Evolutionary conservation across 2,888 invertebrate genomes (phyloP), one percentile per base, ranked within the genome.

Genomic region (Belgica antarctica): DNA sequence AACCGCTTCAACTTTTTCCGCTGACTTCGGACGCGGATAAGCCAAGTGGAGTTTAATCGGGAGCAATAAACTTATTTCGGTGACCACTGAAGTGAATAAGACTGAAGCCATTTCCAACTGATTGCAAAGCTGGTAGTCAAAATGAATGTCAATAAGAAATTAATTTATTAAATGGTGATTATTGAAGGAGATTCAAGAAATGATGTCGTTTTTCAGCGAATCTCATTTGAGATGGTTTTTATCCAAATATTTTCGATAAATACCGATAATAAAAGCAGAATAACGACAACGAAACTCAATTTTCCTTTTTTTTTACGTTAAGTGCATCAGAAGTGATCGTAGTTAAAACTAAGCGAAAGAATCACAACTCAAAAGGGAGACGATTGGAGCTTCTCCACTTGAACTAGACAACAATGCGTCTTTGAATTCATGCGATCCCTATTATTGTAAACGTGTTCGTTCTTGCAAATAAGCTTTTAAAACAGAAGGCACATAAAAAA

Each of bases 361-460:
- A n/a, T 31, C 34, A 31, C 34, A 12, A 31, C 34, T 31, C 34
- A 31, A 31, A 5, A 31, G 5, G n/a, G 34, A 31, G 34, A 31
- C 34, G 34, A 31, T 31, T 31, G 5, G 34, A 31, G 31, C 31
- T 31, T 7, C n/a, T 5, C 41, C 41, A 3, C 15, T 41, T 41
- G 12, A 41, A 41, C 41, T 41, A 41, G 41, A 41, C 41, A 41
- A 41, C 41, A 41, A 41, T 41, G 41, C 41, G 41, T 31, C 41
- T 41, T 41, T n/a, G 15, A 41, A 15, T n/a, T 41, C 15, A n/a
- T 41, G 41, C 15, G 41, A 15, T 41, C 15, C 41, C 15, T 41
- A 3, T 41, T 15, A 15, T 4, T 41, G 3, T n/a, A 41, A 31
- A 31, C 5, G 12, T 31, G 12, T n/a, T n/a, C n/a, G n/a, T n/a